Conservation (phyloP, 2,113 vertebrate species). For the Carollia perspicillata region DNA sequence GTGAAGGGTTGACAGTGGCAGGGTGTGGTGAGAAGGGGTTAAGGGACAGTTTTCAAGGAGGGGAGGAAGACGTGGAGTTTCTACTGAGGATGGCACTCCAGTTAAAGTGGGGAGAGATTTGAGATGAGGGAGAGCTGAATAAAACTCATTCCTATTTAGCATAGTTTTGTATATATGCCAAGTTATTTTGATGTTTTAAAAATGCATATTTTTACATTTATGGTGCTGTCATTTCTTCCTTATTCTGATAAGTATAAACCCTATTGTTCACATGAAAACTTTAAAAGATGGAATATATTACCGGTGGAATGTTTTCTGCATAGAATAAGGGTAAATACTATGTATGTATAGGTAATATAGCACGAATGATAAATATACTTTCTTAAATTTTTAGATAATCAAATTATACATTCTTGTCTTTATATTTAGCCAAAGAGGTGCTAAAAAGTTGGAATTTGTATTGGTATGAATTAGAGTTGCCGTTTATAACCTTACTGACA, state of each 20-base stretch:
- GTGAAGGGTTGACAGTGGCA: neutral
- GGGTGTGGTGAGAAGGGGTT: neutral
- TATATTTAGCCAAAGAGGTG: slow-evolving; percentile 20
- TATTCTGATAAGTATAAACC: neutral
- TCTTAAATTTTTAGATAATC: neutral
- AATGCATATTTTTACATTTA: neutral
- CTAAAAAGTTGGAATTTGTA: slow-evolving; percentile 21
- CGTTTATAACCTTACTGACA: slow-evolving; percentile 17
- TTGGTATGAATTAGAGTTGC: neutral
- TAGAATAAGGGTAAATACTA: neutral
- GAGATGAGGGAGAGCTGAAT: neutral
- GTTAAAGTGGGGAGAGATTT: neutral
- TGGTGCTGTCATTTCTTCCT: neutral
- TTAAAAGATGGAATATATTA: neutral
- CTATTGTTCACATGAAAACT: neutral
- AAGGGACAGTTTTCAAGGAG: neutral
- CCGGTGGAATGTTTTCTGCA: neutral
- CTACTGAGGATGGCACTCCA: neutral
- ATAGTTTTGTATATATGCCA: neutral
- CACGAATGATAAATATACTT: neutral
- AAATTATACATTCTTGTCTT: neutral
- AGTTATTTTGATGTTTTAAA: neutral
- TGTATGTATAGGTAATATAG: neutral
- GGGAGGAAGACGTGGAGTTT: neutral
- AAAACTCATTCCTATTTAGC: neutral